phyloP scores from a whole-genome alignment of 1,140 invertebrate genomes.

The Geopemphigus sp. region DNA sequence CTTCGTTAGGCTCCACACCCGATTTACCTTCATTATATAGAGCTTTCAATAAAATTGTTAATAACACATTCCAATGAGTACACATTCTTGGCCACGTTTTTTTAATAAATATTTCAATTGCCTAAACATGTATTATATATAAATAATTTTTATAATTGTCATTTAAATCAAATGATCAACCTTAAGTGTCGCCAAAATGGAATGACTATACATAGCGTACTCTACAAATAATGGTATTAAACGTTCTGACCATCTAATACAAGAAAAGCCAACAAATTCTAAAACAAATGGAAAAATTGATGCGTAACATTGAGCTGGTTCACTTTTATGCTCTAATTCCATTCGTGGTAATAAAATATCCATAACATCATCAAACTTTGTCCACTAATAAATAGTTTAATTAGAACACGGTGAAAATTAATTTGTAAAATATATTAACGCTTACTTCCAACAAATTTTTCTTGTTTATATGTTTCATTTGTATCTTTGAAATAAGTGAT shows the following conservation, averaged over 20 bases:
- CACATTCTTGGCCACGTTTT: constrained; percentile 30
- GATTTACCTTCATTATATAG: constrained; percentile 26
- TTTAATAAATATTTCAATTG: constrained; percentile 25
- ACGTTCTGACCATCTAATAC: constrained; percentile 28
- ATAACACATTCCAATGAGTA: constrained; percentile 24
- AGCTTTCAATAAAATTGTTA: constrained; percentile 35
- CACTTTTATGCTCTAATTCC: constrained; percentile 29
- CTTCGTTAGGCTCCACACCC: neutral
- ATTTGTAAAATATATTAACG: neutral
- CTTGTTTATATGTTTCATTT: constrained; percentile 37
- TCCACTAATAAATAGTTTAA: constrained; percentile 37
- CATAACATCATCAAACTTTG: constrained; percentile 42
- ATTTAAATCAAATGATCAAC: neutral
- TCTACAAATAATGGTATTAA: constrained; percentile 40
- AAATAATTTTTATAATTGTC: too few relatives aligned
- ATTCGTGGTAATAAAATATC: constrained; percentile 36
- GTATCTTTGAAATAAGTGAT: constrained; percentile 26
- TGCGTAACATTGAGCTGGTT: constrained; percentile 6
- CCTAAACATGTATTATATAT: neutral
- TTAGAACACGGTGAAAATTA: neutral
- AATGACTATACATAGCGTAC: neutral
- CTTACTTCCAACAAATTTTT: constrained; percentile 36
- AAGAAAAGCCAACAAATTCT: constrained; percentile 14
- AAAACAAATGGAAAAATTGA: constrained; percentile 26
- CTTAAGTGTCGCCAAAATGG: neutral